Percentiles rank a stretch among this genome's conserved stretches.
Conservation (phyloP, 2,797 vertebrate species). For the Moxostoma hubbsi region DNA sequence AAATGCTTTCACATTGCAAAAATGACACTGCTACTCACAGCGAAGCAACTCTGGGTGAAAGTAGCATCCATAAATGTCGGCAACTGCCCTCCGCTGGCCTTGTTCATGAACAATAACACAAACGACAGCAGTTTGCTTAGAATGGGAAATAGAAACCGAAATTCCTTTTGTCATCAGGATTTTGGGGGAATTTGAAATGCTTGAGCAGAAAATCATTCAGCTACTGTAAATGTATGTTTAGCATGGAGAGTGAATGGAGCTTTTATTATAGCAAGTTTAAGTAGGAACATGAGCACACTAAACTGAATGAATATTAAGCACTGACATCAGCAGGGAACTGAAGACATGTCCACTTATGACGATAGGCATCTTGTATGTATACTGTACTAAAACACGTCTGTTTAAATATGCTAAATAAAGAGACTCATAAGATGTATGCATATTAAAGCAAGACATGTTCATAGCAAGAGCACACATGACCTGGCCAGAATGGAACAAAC, state of each 20-base stretch:
- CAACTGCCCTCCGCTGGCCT: neutral
- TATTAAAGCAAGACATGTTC: neutral
- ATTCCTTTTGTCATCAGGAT: neutral
- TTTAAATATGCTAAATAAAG: neutral
- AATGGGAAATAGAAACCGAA: neutral
- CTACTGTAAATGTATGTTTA: neutral
- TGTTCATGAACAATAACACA: neutral
- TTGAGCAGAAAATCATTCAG: neutral
- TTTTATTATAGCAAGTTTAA: neutral
- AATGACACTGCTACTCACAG: neutral
- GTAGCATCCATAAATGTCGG: neutral
- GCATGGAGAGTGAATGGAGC: neutral
- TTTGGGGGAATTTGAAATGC: neutral
- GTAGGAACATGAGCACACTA: neutral
- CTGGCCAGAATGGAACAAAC: neutral
- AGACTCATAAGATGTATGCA: neutral
- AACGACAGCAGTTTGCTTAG: neutral
- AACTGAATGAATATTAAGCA: constrained; percentile 11
- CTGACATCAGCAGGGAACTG: neutral
- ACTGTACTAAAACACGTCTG: neutral
- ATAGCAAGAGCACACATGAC: neutral
- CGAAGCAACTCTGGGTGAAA: neutral
- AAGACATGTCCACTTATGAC: neutral
- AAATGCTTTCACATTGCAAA: neutral
- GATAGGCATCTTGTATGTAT: neutral